These are phyloP conservation scores for Epinotia brunnichana DNA, from an alignment of 2,888 invertebrate species.

Conservation along the genomic window DNA sequence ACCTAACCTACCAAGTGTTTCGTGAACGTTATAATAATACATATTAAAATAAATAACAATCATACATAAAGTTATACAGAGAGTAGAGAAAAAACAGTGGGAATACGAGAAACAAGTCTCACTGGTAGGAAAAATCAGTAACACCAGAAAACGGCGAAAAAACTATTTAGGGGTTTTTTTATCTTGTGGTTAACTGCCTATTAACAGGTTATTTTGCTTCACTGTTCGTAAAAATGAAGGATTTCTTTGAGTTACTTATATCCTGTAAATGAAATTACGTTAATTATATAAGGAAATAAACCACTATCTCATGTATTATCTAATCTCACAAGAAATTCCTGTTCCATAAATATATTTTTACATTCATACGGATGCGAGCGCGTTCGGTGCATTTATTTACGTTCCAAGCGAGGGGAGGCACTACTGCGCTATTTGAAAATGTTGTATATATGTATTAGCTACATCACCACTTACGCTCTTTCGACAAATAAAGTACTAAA, in stretches of 20 bases:
- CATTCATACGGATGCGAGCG: constrained; percentile 35
- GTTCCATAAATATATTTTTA: constrained; percentile 38
- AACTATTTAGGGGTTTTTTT: too few species aligned
- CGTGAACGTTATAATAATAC: too few species aligned
- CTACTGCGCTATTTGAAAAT: not conserved
- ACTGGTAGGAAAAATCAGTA: too few species aligned
- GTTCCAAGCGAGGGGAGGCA: constrained; percentile 40
- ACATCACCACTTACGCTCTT: constrained; percentile 39
- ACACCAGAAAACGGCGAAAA: too few species aligned
- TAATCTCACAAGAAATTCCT: constrained; percentile 19
- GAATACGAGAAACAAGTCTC: too few species aligned
- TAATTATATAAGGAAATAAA: constrained; percentile 15
- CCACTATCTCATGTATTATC: constrained; percentile 6
- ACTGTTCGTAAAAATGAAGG: not conserved
- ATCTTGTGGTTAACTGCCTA: too few species aligned
- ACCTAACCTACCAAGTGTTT: too few species aligned
- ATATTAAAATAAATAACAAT: too few species aligned
- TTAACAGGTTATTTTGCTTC: not conserved
- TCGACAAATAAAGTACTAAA: constrained; percentile 44
- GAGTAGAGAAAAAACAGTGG: too few species aligned
- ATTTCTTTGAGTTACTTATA: not conserved
- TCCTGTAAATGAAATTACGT: constrained; percentile 10
- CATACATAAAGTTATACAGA: too few species aligned
- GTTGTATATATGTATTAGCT: not conserved
- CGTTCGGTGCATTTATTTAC: constrained; percentile 44